A percentile compares a stretch with the other conserved stretches of the same genome.
Evolutionary conservation across 2,113 vertebrate species (phyloP).

Genomic region (Loxodonta africana): DNA sequence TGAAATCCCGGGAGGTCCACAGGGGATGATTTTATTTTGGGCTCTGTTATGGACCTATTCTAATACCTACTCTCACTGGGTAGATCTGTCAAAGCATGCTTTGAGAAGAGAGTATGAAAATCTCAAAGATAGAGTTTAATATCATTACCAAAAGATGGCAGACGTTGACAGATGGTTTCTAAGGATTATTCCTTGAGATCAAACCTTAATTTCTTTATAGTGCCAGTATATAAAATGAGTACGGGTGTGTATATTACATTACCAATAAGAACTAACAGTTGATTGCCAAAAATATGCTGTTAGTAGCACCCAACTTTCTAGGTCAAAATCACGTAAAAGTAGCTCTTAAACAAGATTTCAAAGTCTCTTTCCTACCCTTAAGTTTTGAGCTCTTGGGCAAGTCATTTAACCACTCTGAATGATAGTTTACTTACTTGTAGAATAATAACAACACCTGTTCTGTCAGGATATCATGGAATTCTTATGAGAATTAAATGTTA

Average conservation of each 20-base stretch:
- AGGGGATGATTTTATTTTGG: conserved; percentile 61
- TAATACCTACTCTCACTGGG: conserved; percentile 18
- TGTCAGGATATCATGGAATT: not conserved
- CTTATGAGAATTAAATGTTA: conserved; percentile 10
- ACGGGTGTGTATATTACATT: conserved; percentile 64
- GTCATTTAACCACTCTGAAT: conserved; percentile 23
- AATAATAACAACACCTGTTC: not conserved
- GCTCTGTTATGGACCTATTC: conserved; percentile 50
- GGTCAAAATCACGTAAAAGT: conserved; percentile 12
- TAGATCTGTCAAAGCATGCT: conserved; percentile 50
- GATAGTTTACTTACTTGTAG: not conserved
- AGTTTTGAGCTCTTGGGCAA: conserved; percentile 8
- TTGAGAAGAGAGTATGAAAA: conserved; percentile 41
- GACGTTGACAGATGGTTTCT: conserved; percentile 77
- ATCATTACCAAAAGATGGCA: conserved; percentile 64
- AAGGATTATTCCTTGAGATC: conserved; percentile 68
- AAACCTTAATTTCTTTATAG: conserved; percentile 68
- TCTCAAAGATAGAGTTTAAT: conserved; percentile 65
- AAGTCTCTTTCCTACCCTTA: not conserved
- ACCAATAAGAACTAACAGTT: conserved; percentile 49
- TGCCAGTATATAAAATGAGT: conserved; percentile 64
- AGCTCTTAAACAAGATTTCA: conserved; percentile 16
- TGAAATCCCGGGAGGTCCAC: conserved; percentile 46
- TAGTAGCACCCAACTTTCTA: not conserved
- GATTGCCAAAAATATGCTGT: conserved; percentile 27